Conservation (phyloP, 2,797 vertebrate genomes). For the Chrysolophus pictus region DNA sequence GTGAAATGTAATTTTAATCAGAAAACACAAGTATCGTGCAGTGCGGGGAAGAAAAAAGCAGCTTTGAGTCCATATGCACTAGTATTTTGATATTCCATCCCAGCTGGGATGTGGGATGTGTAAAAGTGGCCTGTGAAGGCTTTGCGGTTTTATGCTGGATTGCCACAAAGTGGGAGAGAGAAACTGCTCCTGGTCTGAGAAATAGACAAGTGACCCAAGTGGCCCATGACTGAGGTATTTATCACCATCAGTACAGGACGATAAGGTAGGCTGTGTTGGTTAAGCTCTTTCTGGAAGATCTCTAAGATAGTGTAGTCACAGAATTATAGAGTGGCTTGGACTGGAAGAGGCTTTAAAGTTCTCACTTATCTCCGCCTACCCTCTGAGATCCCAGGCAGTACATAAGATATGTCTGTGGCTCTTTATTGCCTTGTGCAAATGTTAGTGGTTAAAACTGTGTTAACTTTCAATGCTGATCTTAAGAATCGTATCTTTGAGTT, state of each 20-base stretch:
- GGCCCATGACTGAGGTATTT: fast-evolving
- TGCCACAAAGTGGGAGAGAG: neutral
- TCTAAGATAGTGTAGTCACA: neutral
- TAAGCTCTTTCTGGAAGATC: neutral
- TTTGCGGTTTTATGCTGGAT: neutral
- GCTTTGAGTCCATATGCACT: fast-evolving
- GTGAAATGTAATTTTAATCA: neutral
- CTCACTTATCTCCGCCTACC: neutral
- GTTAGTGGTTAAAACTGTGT: neutral
- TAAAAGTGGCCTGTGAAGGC: neutral
- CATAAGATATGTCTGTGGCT: fast-evolving
- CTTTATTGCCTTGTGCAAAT: neutral
- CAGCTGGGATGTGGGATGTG: fast-evolving
- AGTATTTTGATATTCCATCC: neutral
- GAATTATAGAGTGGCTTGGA: neutral
- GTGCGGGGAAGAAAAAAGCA: neutral
- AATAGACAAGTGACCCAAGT: neutral
- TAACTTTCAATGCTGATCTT: neutral
- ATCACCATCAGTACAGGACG: neutral
- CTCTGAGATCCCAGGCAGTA: neutral
- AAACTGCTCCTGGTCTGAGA: neutral
- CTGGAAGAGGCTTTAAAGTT: neutral
- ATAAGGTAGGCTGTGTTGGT: neutral
- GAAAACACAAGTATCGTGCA: neutral
- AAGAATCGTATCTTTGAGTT: neutral